Evolutionary conservation across 2,797 vertebrate genomes (phyloP).

Genomic region (Podarcis siculus): DNA sequence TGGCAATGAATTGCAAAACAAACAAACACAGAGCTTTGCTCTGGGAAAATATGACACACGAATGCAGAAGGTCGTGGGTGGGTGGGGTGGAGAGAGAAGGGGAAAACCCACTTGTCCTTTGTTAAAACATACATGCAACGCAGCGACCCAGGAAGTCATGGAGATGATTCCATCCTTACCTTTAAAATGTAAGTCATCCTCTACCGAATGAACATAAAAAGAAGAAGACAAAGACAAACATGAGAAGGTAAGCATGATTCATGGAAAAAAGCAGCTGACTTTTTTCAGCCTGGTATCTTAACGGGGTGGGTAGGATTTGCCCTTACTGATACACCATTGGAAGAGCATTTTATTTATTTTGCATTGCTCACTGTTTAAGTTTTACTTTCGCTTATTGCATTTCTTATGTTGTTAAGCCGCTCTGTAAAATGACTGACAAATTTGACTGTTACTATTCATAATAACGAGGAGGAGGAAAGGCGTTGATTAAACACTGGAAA

Average conservation of each 20-base stretch:
- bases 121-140: neutral
- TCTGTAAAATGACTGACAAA: too few relatives aligned
- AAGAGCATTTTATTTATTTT: too few relatives aligned
- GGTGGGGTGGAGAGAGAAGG: neutral
- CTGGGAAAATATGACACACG: neutral
- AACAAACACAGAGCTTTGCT: neutral
- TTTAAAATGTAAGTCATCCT: slow-evolving; percentile 99
- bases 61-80: neutral
- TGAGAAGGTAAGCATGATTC: slow-evolving; percentile 71
- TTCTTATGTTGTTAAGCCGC: too few relatives aligned
- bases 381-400: too few relatives aligned
- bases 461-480: neutral
- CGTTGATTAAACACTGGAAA: neutral
- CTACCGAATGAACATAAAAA: slow-evolving; percentile 92
- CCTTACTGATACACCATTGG: too few relatives aligned
- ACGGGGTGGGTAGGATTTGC: too few relatives aligned
- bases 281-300: too few relatives aligned
- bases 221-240: slow-evolving; percentile 83
- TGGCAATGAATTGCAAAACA: neutral
- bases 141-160: slow-evolving; percentile 47
- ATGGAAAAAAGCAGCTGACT: neutral
- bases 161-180: slow-evolving; percentile 92
- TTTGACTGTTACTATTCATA: too few relatives aligned
- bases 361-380: too few relatives aligned
- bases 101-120: neutral